Evolutionary conservation across 2,888 invertebrate genomes (phyloP), one percentile per base, ranked within the genome.

Genomic region (Drosophila imparisetae): DNA sequence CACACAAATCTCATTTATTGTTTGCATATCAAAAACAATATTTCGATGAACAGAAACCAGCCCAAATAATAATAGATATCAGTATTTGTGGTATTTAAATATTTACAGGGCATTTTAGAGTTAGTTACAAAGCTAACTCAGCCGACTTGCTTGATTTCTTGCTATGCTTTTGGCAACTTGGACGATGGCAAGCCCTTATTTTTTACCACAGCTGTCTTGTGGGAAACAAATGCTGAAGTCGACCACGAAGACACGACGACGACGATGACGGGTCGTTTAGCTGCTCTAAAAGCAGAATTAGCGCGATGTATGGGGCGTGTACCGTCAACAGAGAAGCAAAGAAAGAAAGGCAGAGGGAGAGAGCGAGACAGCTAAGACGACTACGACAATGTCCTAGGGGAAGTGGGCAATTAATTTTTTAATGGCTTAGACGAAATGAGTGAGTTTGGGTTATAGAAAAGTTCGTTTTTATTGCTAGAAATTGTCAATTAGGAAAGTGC

Each of bases 331-430:
- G 30, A 24, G 4, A 7, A 48, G 2, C 0, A 15, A 4, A 15
- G 24, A 27, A 18, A 27, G 4, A n/a, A 21, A 32, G 8, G 15
- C n/a, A 13, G 30, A 30, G n/a, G 4, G 2, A n/a, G 45, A 15
- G 4, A 48, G 21, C 11, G 15, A 15, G 24, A 48, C 15, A 18
- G 10, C 49, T 0, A 27, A 11, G 18, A 52, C 53, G 38, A 57
- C 55, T 63, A 45, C 32, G 55, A 42, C 32, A 53, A 48, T 53
- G 76, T 78, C 78, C 80, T 76, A 49, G 71, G 80, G 81, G 75
- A 80, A 81, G 72, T 71, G 60, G 83, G 78, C 87, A 86, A 89
- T 86, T 89, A 89, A 87, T 87, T 87, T 89, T 89, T 86, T 87
- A 87, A 85, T 86, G 85, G 87, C 86, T 85, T 74, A 89, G 83